Conservation (phyloP, 2,888 invertebrate genomes). For the Shargacucullia verbasci region DNA sequence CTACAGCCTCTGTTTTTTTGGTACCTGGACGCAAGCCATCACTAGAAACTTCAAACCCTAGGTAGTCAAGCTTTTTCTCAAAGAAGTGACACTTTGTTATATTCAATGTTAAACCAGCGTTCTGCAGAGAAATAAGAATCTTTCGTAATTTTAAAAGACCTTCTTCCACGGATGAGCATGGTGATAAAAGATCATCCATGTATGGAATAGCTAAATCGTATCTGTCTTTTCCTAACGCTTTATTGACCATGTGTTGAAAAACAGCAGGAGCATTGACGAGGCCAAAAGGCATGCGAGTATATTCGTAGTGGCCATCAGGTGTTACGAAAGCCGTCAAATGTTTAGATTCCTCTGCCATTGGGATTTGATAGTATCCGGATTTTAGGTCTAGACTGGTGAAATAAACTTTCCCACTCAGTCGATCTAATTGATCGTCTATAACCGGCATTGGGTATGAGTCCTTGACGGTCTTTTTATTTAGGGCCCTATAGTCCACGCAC, state of each 20-base stretch:
- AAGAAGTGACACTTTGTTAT: conserved; percentile 19
- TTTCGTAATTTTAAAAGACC: conserved; percentile 4
- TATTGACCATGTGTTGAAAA: conserved; percentile 16
- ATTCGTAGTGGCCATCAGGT: conserved; percentile 27
- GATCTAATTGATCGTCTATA: conserved; percentile 13
- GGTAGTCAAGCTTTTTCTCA: conserved; percentile 8
- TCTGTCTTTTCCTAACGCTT: conserved; percentile 3
- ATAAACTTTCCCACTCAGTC: conserved; percentile 2
- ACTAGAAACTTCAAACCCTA: conserved; percentile 14
- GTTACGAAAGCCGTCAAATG: conserved; percentile 26
- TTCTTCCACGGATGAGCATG: neutral
- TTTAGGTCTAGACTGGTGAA: conserved; percentile 12
- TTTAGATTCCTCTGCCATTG: conserved; percentile 2
- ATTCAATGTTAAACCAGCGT: conserved; percentile 18
- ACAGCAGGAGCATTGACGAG: conserved; percentile 26
- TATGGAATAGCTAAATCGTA: conserved; percentile 4
- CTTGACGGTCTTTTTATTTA: too few species aligned
- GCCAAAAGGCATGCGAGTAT: conserved; percentile 27
- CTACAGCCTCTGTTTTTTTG: conserved; percentile 3
- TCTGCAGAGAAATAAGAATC: neutral
- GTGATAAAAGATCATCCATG: conserved; percentile 3
- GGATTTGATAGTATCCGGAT: conserved; percentile 14
- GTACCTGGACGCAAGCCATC: conserved; percentile 4
- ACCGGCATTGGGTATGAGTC: too few species aligned
- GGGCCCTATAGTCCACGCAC: too few species aligned